Base-by-base conservation (phyloP, 1,140 invertebrate genomes). In the Cryptotermes secundus region DNA sequence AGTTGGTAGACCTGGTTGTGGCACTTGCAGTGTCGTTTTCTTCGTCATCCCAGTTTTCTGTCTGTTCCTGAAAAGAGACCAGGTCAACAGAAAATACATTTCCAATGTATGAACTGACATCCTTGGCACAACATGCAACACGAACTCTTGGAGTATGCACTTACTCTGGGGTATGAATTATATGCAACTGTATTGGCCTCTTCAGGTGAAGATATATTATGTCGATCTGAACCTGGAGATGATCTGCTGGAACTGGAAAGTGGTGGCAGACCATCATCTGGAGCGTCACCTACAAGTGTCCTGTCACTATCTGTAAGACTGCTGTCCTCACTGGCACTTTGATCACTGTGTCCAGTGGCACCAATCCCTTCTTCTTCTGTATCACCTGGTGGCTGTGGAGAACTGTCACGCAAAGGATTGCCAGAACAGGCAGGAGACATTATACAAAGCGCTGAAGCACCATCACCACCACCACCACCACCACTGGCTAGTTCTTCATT, bases 301-400 rank as follows among this genome's bases (percentile, higher is more conserved):
- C 91, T 88, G 83, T 96, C 95, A 86, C 94, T 95, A 87, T 96
- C 95, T 85, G 94, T 96, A 31, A 95, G 90, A 87, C 94, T 95
- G 87, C 94, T 95, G 88, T 96, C 95, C 88, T 96, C 95, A 87
- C 93, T 95, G 86, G 94, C 94, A 88, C 94, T 95, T 86, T 94
- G 93, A 87, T 93, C 92, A 84, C 90, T 88, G 82, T 87, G 86
- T 35, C 86, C 86, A 24, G 83, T 87, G 79, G 88, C 88, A 31
- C 87, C 87, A 26, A 87, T 86, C 19, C 87, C 88, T 83, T 89
- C 88, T 84, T 88, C 88, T 84, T 87, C 87, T 31, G 85, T 86
- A 85, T 87, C 86, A 85, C 85, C 83, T 24, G 83, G 80, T 14
- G 83, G 72, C 34, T 83, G 82, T 9, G 84, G 84, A 9, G 84